Evolutionary conservation across 2,797 vertebrate genomes (phyloP), one percentile per base, ranked within the genome.

Genomic region (Xyrichtys novacula): DNA sequence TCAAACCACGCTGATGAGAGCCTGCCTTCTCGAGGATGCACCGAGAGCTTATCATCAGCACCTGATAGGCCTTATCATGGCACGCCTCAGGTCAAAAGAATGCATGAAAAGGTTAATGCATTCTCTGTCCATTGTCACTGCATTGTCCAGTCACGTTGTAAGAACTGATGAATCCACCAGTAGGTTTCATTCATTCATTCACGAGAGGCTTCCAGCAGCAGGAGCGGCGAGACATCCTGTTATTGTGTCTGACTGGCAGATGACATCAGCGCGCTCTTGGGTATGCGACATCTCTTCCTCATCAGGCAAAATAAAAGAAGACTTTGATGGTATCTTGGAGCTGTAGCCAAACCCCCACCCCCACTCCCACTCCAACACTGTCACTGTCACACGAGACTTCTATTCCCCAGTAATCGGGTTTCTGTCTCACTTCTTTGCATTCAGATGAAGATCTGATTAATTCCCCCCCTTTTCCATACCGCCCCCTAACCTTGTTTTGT

Each of bases 221-320:
- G 77, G 67, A 71, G 85, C 74, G 36, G 68, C 48, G 16, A 58
- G 76, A 69, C 72, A 92, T 87, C 85, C 82, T 74, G 86, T 89
- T 83, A 85, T 69, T 40, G 76, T 77, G 81, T 78, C 60, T 93
- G 92, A 90, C 89, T 90, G 81, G 69, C 74, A 76, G 85, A 89
- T 93, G 92, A 94, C 92, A 93, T 88, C 90, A 92, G 78, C 50
- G 2, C 63, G 84, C 47, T 90, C 88, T 84, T 20, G 64, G 77
- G 48, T 81, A 89, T 70, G 85, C 47, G 34, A 65, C 76, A 85
- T 85, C 87, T 82, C 84, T 86, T 90, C 85, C 88, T 92, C 88
- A 91, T 94, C 91, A 86, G 71, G 87, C 76, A 69, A 93, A 92
- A 92, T 90, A 94, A 93, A 93, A 83, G 76, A 85, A 69, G 74